phyloP scores from a whole-genome alignment of 30 jellyfish, hydroid and myxozoan species.

The Aurelia aurita region DNA sequence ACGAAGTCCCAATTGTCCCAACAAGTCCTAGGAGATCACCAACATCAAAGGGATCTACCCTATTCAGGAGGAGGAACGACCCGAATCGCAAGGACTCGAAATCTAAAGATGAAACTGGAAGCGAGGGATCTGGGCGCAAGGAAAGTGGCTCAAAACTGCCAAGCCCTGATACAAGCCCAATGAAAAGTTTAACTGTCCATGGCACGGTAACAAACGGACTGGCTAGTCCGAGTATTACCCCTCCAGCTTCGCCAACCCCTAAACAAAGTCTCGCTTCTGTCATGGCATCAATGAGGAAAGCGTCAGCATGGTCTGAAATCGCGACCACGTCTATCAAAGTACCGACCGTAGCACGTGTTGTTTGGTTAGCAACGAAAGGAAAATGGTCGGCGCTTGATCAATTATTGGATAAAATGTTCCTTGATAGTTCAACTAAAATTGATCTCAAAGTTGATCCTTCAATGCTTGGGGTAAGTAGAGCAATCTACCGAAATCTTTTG shows the following conservation, averaged over 20 bases:
- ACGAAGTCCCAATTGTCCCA: not conserved
- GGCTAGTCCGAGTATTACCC: conserved; percentile 11
- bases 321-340: conserved; percentile 51
- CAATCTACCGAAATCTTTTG: too few species aligned
- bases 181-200: too few species aligned
- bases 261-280: conserved; percentile 25
- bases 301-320: conserved; percentile 63
- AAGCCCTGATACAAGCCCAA: too few species aligned
- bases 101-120: too few species aligned
- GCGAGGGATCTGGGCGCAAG: too few species aligned
- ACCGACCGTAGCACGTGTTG: conserved; percentile 56
- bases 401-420: conserved; percentile 48
- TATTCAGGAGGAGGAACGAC: too few species aligned
- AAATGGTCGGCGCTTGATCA: conserved; percentile 72
- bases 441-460: conserved; percentile 52
- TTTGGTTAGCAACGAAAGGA: conserved; percentile 62
- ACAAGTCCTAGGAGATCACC: not conserved
- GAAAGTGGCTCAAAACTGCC: too few species aligned
- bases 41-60: too few species aligned
- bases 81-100: too few species aligned
- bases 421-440: conserved; percentile 41
- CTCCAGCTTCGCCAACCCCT: conserved; percentile 23
- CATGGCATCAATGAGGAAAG: conserved; percentile 57
- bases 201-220: too few species aligned
- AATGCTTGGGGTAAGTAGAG: conserved; percentile 73